phyloP scores from a whole-genome alignment of 2,888 invertebrate genomes.

The Hanleya hanleyi region DNA sequence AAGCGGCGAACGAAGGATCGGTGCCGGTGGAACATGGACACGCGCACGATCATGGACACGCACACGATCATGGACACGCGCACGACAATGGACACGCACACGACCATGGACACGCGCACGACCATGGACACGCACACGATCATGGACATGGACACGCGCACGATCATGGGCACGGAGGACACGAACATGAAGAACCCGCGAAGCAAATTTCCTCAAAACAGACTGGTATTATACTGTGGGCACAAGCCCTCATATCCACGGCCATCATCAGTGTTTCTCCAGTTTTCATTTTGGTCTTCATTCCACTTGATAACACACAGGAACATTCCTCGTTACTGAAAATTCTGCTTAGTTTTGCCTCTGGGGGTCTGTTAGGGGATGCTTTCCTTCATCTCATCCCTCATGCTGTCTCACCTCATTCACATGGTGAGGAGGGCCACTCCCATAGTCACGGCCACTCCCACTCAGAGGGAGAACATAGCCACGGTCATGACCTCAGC shows the following conservation, averaged over 20 bases:
- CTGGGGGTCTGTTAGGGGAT: conserved; percentile 92
- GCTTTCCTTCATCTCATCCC: conserved; percentile 99
- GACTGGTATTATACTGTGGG: conserved; percentile 77
- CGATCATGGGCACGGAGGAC: conserved; percentile 32
- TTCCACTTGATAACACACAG: conserved; percentile 85
- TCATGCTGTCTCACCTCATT: conserved; percentile 83
- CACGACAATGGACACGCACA: conserved; percentile 38
- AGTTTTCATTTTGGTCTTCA: conserved; percentile 91
- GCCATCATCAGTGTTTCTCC: conserved; percentile 96
- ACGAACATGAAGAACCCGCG: conserved; percentile 23
- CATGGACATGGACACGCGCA: conserved; percentile 31
- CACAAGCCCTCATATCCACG: conserved; percentile 91
- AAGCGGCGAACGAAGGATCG: conserved; percentile 78
- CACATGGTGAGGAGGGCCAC: conserved; percentile 65
- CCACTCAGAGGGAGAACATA: conserved; percentile 77
- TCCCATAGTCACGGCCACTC: conserved; percentile 69
- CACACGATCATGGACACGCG: conserved; percentile 40
- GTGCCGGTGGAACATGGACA: conserved; percentile 33
- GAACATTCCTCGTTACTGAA: conserved; percentile 91
- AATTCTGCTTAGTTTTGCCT: conserved; percentile 77
- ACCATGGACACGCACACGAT: conserved; percentile 40
- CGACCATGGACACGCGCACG: conserved; percentile 34
- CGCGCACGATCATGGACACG: conserved; percentile 36
- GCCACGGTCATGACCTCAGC: conserved; percentile 77
- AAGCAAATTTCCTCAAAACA: conserved; percentile 61